Evolutionary conservation across 2,797 vertebrate genomes (phyloP), one percentile per base, ranked within the genome.

Genomic region (Tokudaia muenninki): DNA sequence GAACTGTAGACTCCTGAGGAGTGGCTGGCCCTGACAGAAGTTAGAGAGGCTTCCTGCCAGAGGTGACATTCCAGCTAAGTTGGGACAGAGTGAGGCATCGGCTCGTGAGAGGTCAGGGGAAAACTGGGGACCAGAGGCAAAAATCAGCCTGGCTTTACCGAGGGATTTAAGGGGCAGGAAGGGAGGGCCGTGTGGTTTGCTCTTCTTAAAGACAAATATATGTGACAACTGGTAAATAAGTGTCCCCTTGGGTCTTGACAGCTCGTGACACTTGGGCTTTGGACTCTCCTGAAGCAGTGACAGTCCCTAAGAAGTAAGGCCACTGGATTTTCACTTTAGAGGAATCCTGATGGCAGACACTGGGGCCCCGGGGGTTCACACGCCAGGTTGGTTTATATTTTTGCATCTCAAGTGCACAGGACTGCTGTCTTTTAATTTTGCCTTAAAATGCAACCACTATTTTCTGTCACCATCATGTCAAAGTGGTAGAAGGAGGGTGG

Each of bases 121-220:
- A 41, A 0, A 3, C 63, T 6, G 26, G 1, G 4, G 47, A 22
- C 9, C 31, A 63, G 72, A 26, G 26, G 29, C 24, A 67, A 22
- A 22, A 70, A 34, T 50, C 80, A 84, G 57, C 22, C 6, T n/a
- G 59, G 31, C 50, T 3, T n/a, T 13, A 7, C 12, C 22, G 61
- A n/a, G 72, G 77, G 16, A 31, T 3, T 52, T n/a, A 31, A 31
- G 17, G 7, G 44, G 65, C 10, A 52, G 31, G 12, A 67, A 86
- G 31, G 21, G n/a, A 37, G n/a, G 41, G 14, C 8, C 16, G 19
- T 1, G 5, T 0, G 6, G 12, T 14, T 61, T 2, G 3, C 29
- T 90, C 63, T 44, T 65, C 22, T 63, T 50, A 70, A n/a, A 80
- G 31, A 70, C 47, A 21, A 17, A 52, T 11, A 0, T 1, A 12